These are phyloP conservation scores for Ganaspis brasiliensis DNA, from an alignment of 2,888 invertebrate species.

Conservation along the genomic window DNA sequence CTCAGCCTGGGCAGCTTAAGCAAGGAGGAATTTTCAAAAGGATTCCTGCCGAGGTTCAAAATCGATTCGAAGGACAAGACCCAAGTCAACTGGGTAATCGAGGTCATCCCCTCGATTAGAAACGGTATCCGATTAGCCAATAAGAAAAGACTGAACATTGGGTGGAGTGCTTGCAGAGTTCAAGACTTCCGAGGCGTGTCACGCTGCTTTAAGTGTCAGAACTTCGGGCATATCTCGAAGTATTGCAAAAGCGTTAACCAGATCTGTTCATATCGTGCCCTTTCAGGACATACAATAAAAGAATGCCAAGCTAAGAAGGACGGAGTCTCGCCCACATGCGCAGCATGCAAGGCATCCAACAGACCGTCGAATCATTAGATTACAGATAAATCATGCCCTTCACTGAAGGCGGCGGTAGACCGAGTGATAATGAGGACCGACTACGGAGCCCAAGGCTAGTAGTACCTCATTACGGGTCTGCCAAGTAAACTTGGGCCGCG, in stretches of 20 bases:
- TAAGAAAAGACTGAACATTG: slow-evolving; percentile 28
- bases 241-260: slow-evolving; percentile 44
- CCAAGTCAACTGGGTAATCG: slow-evolving; percentile 32
- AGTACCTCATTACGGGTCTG: background rate
- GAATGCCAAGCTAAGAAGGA: background rate
- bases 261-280: slow-evolving; percentile 51
- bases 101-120: slow-evolving; percentile 11
- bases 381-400: slow-evolving; percentile 28
- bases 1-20: no score
- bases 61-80: slow-evolving; percentile 9
- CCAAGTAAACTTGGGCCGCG: slow-evolving; percentile 44
- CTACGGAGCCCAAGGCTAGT: background rate
- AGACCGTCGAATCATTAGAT: background rate
- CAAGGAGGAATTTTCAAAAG: background rate
- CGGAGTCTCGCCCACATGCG: background rate
- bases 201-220: slow-evolving; percentile 60
- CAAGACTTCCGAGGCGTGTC: slow-evolving; percentile 49
- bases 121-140: background rate
- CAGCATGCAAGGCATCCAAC: background rate
- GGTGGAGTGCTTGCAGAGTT: slow-evolving; percentile 50
- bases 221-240: slow-evolving; percentile 53
- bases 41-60: slow-evolving; percentile 13
- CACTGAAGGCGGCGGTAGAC: background rate
- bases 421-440: background rate
- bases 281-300: slow-evolving; percentile 4